These are phyloP conservation scores for Scaptomyza tumidula DNA, from an alignment of 2,888 invertebrate genomes.

Conservation along the genomic window DNA sequence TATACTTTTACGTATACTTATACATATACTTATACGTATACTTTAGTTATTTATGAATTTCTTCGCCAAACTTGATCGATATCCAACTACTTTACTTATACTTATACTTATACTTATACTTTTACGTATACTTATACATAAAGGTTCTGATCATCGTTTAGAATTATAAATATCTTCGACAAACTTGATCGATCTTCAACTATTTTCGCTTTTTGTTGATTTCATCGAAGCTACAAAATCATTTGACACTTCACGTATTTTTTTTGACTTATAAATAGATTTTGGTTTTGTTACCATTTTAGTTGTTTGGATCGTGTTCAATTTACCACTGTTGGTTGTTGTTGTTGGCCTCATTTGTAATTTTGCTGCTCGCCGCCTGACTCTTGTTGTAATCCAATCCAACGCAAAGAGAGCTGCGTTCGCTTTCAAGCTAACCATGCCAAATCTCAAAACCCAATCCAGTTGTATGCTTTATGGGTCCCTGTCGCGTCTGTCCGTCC, in stretches of 20 bases:
- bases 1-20: too few species aligned
- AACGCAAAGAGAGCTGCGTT: constrained; percentile 26
- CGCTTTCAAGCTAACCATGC: constrained; percentile 30
- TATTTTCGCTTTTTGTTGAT: neutral
- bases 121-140: too few species aligned
- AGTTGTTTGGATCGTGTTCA: constrained; percentile 39
- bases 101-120: too few species aligned
- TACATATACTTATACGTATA: too few species aligned
- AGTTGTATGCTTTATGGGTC: constrained; percentile 20
- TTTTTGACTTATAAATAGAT: constrained; percentile 44
- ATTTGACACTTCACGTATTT: constrained; percentile 38
- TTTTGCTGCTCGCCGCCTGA: constrained; percentile 50
- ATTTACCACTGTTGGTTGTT: constrained; percentile 40
- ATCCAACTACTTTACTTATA: too few species aligned
- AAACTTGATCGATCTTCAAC: neutral
- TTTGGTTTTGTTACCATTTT: constrained; percentile 44
- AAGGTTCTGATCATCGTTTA: too few species aligned
- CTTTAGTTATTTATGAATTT: too few species aligned
- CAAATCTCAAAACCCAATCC: constrained; percentile 12
- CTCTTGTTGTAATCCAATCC: constrained; percentile 68
- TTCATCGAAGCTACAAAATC: constrained; percentile 14
- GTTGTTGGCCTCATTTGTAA: constrained; percentile 68
- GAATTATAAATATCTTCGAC: too few species aligned
- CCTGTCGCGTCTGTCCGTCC: constrained; percentile 10
- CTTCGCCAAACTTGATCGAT: too few species aligned